phyloP scores from a whole-genome alignment of 2,113 vertebrate species.

The Megaleporinus macrocephalus region DNA sequence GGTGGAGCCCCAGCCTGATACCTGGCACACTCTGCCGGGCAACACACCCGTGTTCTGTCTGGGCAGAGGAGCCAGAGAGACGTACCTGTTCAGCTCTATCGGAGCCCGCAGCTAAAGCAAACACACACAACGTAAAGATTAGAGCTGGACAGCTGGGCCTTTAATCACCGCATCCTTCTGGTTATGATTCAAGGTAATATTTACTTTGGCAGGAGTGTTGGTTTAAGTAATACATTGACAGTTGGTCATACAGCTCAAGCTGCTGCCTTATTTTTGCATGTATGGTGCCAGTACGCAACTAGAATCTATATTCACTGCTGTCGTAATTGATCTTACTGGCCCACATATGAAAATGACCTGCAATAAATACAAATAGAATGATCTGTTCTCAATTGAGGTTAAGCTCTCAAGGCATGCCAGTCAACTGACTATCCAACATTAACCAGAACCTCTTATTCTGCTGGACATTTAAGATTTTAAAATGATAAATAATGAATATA shows the following conservation, averaged over 20 bases:
- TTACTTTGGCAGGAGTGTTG: slow-evolving; percentile 17
- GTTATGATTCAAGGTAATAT: slow-evolving; percentile 39
- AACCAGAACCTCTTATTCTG: too few relatives aligned
- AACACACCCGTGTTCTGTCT: slow-evolving; percentile 65
- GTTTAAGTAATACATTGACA: slow-evolving; percentile 10
- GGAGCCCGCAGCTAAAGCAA: slow-evolving; percentile 72
- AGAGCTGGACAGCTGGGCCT: slow-evolving; percentile 21
- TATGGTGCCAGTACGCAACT: background rate
- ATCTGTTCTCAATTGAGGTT: too few relatives aligned
- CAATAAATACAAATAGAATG: too few relatives aligned
- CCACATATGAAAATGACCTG: too few relatives aligned
- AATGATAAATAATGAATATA: too few relatives aligned
- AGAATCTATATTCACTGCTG: background rate
- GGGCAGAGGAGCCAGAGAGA: slow-evolving; percentile 75
- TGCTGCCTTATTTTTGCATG: background rate
- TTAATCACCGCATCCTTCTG: slow-evolving; percentile 37
- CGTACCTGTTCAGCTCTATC: slow-evolving; percentile 71
- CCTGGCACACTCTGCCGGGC: slow-evolving; percentile 74
- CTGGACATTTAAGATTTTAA: too few relatives aligned
- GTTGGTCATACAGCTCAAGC: slow-evolving; percentile 7
- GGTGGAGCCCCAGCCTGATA: slow-evolving; percentile 81
- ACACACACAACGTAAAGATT: slow-evolving; percentile 24
- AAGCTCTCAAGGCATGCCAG: too few relatives aligned
- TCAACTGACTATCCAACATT: too few relatives aligned
- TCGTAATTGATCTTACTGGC: background rate